A percentile compares a stretch with the other conserved stretches of the same genome.
Evolutionary conservation across 2,888 invertebrate genomes (phyloP).

Genomic region (Hypsopygia costalis): DNA sequence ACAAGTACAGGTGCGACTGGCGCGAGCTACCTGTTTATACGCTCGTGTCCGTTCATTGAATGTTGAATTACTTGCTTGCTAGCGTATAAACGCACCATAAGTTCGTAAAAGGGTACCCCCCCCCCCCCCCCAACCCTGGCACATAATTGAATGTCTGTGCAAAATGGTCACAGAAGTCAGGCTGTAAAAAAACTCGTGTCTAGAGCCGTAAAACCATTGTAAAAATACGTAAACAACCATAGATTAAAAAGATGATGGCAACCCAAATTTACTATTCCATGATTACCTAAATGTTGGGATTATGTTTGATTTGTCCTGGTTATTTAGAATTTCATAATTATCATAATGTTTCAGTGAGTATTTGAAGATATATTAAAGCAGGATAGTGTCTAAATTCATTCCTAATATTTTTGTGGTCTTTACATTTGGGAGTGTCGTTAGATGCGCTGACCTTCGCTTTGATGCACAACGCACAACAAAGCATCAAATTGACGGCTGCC

Average conservation of each 20-base stretch:
- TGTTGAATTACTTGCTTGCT: too few relatives aligned
- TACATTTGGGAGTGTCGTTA: constrained; percentile 68
- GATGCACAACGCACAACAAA: constrained; percentile 82
- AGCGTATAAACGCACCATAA: too few relatives aligned
- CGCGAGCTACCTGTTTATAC: too few relatives aligned
- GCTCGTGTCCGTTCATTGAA: too few relatives aligned
- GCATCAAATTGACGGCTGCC: constrained; percentile 82
- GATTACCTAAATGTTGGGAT: constrained; percentile 72
- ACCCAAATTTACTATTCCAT: constrained; percentile 59
- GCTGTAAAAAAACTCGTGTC: too few relatives aligned
- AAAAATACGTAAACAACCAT: too few relatives aligned
- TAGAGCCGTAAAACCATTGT: too few relatives aligned
- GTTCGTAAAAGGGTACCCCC: too few relatives aligned
- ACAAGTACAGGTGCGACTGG: too few relatives aligned
- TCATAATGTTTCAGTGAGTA: constrained; percentile 77
- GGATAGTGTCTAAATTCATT: constrained; percentile 29
- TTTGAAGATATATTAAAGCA: constrained; percentile 38
- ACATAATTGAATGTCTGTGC: too few relatives aligned
- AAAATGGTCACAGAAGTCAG: too few relatives aligned
- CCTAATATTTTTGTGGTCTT: constrained; percentile 33
- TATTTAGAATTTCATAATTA: constrained; percentile 54
- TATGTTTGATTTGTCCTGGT: constrained; percentile 72
- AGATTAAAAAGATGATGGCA: constrained; percentile 43
- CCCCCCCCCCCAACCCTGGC: too few relatives aligned
- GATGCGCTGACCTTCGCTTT: constrained; percentile 81